phyloP scores from a whole-genome alignment of 2,113 vertebrate species.

The Anser brachyrhynchus region DNA sequence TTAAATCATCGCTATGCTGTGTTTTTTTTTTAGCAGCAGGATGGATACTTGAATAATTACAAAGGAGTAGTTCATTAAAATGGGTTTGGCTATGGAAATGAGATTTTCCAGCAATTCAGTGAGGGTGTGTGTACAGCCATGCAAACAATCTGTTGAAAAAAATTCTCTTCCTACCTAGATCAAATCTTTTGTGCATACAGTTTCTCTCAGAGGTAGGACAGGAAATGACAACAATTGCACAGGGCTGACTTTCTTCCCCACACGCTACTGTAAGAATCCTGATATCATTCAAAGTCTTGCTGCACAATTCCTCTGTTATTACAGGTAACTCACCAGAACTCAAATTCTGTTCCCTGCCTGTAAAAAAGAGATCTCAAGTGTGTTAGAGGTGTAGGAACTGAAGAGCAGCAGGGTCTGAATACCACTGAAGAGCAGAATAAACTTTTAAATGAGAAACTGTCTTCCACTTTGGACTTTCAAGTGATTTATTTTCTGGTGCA shows the following conservation, averaged over 20 bases:
- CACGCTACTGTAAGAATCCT: not conserved
- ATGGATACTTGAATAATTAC: conserved; percentile 43
- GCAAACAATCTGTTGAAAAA: not conserved
- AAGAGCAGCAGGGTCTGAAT: no score
- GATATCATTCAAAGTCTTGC: not conserved
- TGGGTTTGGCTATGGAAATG: not conserved
- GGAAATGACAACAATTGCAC: not conserved
- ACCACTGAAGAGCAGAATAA: not conserved
- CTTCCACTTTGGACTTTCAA: not conserved
- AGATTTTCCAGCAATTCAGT: conserved; percentile 2
- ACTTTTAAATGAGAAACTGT: not conserved
- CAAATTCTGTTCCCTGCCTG: not conserved
- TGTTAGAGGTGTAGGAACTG: not conserved
- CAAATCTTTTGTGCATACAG: not conserved
- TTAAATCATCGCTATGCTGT: conserved; percentile 3
- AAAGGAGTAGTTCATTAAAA: conserved; percentile 24
- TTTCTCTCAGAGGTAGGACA: not conserved
- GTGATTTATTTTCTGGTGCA: not conserved
- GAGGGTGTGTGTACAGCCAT: not conserved
- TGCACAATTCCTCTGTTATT: not conserved
- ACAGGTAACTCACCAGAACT: not conserved
- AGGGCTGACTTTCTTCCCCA: not conserved
- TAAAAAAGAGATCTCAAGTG: not conserved
- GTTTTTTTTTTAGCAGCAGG: conserved; percentile 26
- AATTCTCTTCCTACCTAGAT: not conserved